These are phyloP conservation scores for Arrhamphus sclerolepis DNA, from an alignment of 2,797 vertebrate species.

Conservation along the genomic window DNA sequence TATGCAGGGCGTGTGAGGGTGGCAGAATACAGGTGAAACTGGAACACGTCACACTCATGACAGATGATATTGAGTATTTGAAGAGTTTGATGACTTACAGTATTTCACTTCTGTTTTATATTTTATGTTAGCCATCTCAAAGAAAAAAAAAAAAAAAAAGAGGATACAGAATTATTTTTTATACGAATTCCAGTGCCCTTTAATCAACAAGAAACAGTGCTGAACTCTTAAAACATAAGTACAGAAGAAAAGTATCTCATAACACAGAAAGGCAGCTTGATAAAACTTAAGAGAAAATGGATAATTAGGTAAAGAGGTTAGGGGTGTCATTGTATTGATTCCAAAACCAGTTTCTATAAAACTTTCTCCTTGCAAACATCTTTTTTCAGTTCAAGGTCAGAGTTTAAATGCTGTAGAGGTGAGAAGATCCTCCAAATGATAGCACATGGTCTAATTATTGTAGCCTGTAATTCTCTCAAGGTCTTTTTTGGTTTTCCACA, in stretches of 20 bases:
- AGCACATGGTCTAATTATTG: constrained; percentile 80
- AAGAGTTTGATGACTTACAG: too few relatives aligned
- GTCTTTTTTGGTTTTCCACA: constrained; percentile 59
- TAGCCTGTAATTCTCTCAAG: constrained; percentile 71
- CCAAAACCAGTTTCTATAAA: constrained; percentile 44
- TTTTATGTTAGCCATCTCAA: too few relatives aligned
- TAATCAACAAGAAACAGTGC: constrained; percentile 1
- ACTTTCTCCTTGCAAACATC: constrained; percentile 31
- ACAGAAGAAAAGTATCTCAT: background rate
- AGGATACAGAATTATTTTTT: background rate
- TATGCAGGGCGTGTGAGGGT: too few relatives aligned
- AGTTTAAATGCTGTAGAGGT: constrained; percentile 39
- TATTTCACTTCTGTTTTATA: too few relatives aligned
- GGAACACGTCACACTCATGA: too few relatives aligned
- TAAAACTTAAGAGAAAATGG: constrained; percentile 11
- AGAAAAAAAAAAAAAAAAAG: too few relatives aligned
- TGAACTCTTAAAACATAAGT: constrained; percentile 2
- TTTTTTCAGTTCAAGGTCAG: constrained; percentile 77
- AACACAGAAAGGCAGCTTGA: constrained; percentile 6
- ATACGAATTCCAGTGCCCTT: background rate
- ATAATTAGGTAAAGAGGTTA: constrained; percentile 49
- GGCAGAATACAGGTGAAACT: too few relatives aligned
- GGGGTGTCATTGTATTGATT: constrained; percentile 49
- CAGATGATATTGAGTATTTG: too few relatives aligned
- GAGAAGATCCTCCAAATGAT: constrained; percentile 64